phyloP scores from a whole-genome alignment of 1,140 invertebrate genomes.

The Sesamia nonagrioides region DNA sequence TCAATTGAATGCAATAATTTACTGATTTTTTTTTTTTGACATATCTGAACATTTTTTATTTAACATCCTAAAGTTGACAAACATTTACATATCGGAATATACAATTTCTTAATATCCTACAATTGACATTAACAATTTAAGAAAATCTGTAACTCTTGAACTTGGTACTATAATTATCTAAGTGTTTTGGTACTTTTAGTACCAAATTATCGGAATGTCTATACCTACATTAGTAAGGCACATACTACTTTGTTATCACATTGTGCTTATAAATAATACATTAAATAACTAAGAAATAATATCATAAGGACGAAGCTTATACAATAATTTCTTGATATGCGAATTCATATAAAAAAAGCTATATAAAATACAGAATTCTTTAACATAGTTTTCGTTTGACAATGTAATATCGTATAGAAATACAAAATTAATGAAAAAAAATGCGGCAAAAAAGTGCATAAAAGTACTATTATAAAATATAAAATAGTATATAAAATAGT shows the following conservation, averaged over 20 bases:
- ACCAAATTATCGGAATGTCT: slow-evolving; percentile 40
- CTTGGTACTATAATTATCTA: slow-evolving; percentile 5
- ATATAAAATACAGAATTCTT: neutral
- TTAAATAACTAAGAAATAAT: slow-evolving; percentile 6
- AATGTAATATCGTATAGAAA: no score
- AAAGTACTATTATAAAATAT: no score
- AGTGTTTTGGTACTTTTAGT: slow-evolving; percentile 26
- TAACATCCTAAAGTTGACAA: no score
- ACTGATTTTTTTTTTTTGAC: no score
- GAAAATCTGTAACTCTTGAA: slow-evolving; percentile 2
- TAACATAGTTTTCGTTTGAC: no score
- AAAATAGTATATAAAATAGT: no score
- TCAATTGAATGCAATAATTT: no score
- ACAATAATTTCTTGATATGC: neutral
- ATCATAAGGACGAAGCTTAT: neutral
- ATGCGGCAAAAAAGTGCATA: no score
- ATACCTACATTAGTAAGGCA: slow-evolving; percentile 42
- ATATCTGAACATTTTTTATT: no score
- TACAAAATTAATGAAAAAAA: no score
- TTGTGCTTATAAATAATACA: slow-evolving; percentile 40
- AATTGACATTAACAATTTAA: neutral
- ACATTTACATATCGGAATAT: no score
- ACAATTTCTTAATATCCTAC: no score
- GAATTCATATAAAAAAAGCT: neutral
- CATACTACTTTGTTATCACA: slow-evolving; percentile 44